phyloP scores from a whole-genome alignment of 2,797 vertebrate species.

The Hozukius guyotensis region DNA sequence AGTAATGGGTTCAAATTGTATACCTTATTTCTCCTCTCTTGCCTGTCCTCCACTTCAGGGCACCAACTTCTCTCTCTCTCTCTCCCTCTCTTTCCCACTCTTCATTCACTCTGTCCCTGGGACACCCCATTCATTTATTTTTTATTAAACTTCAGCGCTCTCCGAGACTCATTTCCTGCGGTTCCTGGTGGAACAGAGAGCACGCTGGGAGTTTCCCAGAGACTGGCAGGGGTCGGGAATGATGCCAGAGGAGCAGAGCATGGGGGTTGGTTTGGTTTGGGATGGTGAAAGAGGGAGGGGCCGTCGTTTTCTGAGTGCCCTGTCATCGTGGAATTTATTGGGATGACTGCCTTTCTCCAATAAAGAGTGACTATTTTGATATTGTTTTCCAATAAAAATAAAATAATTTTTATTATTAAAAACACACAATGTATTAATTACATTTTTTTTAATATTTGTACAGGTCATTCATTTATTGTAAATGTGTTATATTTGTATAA shows the following conservation, averaged over 20 bases:
- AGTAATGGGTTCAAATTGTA: constrained; percentile 69
- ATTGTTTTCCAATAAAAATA: neutral
- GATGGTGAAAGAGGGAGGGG: constrained; percentile 54
- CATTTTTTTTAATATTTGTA: neutral
- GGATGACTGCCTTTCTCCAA: constrained; percentile 2
- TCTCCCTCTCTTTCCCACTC: constrained; percentile 49
- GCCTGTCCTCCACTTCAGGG: constrained; percentile 59
- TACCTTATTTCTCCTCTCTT: constrained; percentile 60
- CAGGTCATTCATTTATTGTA: neutral
- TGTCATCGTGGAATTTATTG: constrained; percentile 48
- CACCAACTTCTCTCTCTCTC: constrained; percentile 46
- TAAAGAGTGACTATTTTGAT: neutral
- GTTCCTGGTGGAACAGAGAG: constrained; percentile 80
- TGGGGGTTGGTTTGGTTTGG: constrained; percentile 50
- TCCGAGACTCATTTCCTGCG: constrained; percentile 85
- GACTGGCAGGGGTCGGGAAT: constrained; percentile 72
- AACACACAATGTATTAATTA: neutral
- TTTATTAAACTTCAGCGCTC: constrained; percentile 88
- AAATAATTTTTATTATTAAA: neutral
- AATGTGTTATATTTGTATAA: neutral
- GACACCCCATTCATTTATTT: constrained; percentile 87
- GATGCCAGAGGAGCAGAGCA: constrained; percentile 62
- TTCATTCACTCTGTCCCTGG: constrained; percentile 75
- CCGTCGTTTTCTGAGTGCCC: constrained; percentile 25
- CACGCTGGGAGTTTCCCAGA: constrained; percentile 80